Evolutionary conservation across 1,140 invertebrate species (phyloP).

Genomic region (Charaxes varanes): DNA sequence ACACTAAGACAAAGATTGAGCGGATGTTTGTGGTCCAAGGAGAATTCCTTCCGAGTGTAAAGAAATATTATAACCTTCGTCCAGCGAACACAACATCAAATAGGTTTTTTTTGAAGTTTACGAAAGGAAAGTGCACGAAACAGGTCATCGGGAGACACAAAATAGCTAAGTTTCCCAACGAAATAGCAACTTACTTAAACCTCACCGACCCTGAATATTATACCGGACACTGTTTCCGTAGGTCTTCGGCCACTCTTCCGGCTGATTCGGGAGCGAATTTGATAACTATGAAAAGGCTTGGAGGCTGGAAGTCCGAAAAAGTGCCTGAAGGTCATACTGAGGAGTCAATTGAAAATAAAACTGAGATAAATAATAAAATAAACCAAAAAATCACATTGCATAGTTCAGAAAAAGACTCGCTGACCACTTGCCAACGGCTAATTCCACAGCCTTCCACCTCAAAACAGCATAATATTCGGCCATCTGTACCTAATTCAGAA

Average conservation of each 20-base stretch:
- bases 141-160: not conserved
- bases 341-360: no score
- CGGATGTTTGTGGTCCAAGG: not conserved
- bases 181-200: not conserved
- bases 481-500: no score
- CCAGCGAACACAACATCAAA: not conserved
- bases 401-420: no score
- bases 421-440: no score
- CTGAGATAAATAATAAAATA: no score
- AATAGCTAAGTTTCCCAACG: not conserved
- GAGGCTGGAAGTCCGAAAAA: no score
- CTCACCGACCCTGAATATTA: not conserved
- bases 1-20: no score
- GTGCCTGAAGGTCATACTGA: no score
- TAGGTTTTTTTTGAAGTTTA: not conserved
- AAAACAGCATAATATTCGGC: no score
- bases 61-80: not conserved
- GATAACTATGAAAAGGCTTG: not conserved
- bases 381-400: no score
- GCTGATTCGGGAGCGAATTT: not conserved
- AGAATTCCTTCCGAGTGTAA: not conserved
- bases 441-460: no score
- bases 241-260: not conserved
- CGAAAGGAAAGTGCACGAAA: slow-evolving; percentile 1
- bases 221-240: not conserved